phyloP scores from a whole-genome alignment of 1,140 invertebrate genomes.

The Neodiprion virginianus region DNA sequence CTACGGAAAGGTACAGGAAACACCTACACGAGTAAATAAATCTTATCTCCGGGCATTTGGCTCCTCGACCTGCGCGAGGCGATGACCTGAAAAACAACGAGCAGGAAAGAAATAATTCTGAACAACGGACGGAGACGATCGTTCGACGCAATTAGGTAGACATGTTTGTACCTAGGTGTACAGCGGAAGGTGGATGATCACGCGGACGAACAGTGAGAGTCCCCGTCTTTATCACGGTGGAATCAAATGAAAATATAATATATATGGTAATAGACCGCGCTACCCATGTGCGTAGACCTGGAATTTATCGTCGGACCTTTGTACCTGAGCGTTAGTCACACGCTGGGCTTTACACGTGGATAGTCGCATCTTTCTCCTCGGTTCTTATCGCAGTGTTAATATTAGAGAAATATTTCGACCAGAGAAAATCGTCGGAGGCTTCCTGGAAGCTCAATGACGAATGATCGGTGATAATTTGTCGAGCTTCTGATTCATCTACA shows the following conservation, averaged over 20 bases:
- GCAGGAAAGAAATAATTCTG: neutral
- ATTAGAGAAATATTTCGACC: neutral
- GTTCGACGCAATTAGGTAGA: neutral
- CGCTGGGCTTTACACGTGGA: neutral
- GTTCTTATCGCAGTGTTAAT: neutral
- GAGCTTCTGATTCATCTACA: too few relatives aligned
- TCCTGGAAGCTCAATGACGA: too few relatives aligned
- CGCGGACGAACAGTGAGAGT: too few relatives aligned
- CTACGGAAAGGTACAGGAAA: too few relatives aligned
- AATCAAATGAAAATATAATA: slow-evolving; percentile 6
- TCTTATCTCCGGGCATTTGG: too few relatives aligned
- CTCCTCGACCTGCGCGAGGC: too few relatives aligned
- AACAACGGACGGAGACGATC: neutral
- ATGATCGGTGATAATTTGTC: too few relatives aligned
- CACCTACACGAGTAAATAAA: too few relatives aligned
- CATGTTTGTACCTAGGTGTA: neutral
- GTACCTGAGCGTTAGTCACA: neutral
- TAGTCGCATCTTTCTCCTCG: neutral
- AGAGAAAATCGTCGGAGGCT: too few relatives aligned
- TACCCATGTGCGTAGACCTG: neutral
- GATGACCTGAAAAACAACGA: neutral
- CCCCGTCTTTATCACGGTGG: neutral
- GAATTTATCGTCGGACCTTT: slow-evolving; percentile 7
- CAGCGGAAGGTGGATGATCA: too few relatives aligned
- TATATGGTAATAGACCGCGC: neutral